Evolutionary conservation across 35 echinoderm and acorn worm species (phyloP).

Genomic region (Eucidaris tribuloides): DNA sequence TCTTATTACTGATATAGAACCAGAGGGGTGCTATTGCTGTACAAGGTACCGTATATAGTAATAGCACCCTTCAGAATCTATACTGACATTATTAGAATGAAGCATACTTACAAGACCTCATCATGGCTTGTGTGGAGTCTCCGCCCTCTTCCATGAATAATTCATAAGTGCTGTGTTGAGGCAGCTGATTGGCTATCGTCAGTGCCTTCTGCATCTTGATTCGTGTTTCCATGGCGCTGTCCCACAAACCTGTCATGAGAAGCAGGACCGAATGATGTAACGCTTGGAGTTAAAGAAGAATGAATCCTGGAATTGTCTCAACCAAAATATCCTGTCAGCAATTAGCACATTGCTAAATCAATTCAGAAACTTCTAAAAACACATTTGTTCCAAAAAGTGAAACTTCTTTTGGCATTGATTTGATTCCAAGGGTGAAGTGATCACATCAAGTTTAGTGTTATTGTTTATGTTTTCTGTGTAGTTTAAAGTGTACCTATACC

Average conservation of each 20-base stretch:
- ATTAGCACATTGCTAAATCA: not conserved
- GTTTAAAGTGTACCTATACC: too few relatives aligned
- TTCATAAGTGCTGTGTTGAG: slow-evolving; percentile 45
- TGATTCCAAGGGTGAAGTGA: too few relatives aligned
- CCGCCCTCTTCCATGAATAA: slow-evolving; percentile 46
- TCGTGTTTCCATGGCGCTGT: slow-evolving; percentile 75
- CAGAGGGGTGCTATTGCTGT: too few relatives aligned
- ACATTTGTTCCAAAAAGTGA: too few relatives aligned
- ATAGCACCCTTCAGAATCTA: too few relatives aligned
- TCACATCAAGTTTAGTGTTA: too few relatives aligned
- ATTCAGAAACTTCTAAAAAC: not conserved
- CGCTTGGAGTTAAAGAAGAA: not conserved
- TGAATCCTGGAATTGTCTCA: not conserved
- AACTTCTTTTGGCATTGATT: too few relatives aligned
- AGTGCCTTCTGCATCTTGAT: slow-evolving; percentile 93
- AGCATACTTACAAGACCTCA: not conserved
- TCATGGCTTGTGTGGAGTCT: slow-evolving; percentile 3
- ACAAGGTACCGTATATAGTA: too few relatives aligned
- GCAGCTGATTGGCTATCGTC: slow-evolving; percentile 69
- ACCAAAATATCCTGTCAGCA: not conserved
- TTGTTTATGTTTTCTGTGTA: too few relatives aligned
- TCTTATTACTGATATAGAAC: too few relatives aligned
- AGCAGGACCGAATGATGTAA: not conserved
- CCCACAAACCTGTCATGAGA: slow-evolving; percentile 94
- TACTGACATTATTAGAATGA: too few relatives aligned